Conservation (phyloP, 1,140 invertebrate genomes). For the Solenopsis fugax region DNA sequence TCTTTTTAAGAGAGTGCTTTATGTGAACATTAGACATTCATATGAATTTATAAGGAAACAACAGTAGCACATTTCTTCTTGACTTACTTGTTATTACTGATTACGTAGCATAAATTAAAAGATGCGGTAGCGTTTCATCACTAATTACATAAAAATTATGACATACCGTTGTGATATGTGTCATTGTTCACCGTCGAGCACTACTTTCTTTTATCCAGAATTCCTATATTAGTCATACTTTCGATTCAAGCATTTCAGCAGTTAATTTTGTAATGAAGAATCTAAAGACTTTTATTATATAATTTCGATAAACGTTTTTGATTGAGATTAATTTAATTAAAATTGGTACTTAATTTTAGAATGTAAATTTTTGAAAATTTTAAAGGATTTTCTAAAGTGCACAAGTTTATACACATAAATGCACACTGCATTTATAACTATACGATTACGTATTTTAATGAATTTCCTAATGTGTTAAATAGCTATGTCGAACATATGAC, state of each 20-base stretch:
- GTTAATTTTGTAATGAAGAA: not conserved
- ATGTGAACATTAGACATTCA: not conserved
- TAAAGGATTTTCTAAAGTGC: not conserved
- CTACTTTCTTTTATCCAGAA: not conserved
- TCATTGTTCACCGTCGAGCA: not conserved
- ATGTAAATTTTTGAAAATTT: not conserved
- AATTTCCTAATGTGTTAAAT: not conserved
- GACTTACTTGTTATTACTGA: not conserved
- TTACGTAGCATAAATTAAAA: not conserved
- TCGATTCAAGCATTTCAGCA: not conserved
- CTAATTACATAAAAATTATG: not conserved
- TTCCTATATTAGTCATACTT: constrained; percentile 9
- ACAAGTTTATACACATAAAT: not conserved
- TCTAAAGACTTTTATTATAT: not conserved
- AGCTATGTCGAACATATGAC: not conserved
- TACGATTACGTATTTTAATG: not conserved
- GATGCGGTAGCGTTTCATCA: not conserved
- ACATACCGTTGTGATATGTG: not conserved
- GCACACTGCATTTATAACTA: not conserved
- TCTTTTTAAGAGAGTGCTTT: not conserved
- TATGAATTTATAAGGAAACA: not conserved
- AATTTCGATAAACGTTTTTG: not conserved
- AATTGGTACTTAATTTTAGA: not conserved
- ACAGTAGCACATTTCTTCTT: not conserved
- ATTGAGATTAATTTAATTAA: not conserved